Evolutionary conservation across 2,113 vertebrate species (phyloP).

Genomic region (Cryptomyrus ogoouensis): DNA sequence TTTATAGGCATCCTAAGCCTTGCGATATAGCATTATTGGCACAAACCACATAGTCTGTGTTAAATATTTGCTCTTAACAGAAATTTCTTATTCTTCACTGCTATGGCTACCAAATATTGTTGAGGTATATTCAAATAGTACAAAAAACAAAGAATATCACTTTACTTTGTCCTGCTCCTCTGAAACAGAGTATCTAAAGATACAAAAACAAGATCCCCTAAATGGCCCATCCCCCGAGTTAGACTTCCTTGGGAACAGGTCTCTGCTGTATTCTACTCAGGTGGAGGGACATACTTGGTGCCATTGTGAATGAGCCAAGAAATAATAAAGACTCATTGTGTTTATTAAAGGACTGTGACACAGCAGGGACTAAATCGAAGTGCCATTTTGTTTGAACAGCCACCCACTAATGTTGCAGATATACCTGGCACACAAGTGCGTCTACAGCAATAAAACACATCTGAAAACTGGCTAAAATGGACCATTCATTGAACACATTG

Average conservation of each 20-base stretch:
- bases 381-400: conserved; percentile 9
- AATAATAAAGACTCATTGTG: not conserved
- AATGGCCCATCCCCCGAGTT: not conserved
- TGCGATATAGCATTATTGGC: not conserved
- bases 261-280: not conserved
- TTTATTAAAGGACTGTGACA: not conserved
- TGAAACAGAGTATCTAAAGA: not conserved
- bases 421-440: not conserved
- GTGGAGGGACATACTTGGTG: not conserved
- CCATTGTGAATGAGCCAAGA: not conserved
- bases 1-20: not conserved
- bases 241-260: not conserved
- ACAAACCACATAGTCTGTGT: not conserved
- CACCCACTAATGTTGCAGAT: not conserved
- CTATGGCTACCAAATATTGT: not conserved
- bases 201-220: not conserved
- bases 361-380: not conserved
- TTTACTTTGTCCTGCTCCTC: not conserved
- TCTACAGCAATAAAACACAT: not conserved
- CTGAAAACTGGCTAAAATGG: not conserved
- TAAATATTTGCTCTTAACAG: not conserved
- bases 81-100: too few species aligned
- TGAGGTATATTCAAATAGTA: too few species aligned
- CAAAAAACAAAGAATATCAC: not conserved
- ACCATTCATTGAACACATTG: not conserved